These are phyloP conservation scores for Tyria jacobaeae DNA, from an alignment of 2,888 invertebrate species.

Conservation along the genomic window DNA sequence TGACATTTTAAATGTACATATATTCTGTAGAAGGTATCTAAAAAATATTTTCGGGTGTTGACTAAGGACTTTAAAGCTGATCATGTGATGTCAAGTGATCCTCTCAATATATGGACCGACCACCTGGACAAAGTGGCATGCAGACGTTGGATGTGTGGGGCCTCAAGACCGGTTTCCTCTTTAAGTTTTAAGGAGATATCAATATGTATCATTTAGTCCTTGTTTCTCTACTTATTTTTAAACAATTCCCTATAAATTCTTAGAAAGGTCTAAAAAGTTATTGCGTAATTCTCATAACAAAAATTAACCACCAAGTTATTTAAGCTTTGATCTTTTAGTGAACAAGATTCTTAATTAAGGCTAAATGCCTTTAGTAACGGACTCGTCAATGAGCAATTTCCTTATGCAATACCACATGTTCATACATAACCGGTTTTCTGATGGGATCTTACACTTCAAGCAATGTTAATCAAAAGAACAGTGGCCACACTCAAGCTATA, in stretches of 20 bases:
- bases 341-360: neutral
- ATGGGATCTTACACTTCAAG: conserved; percentile 14
- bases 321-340: neutral
- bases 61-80: neutral
- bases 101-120: neutral
- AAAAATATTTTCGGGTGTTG: neutral
- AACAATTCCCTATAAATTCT: neutral
- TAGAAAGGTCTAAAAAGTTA: neutral
- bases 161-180: neutral
- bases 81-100: neutral
- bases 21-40: neutral
- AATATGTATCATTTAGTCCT: neutral
- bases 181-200: neutral
- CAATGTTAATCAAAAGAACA: conserved; percentile 7
- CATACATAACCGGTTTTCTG: conserved; percentile 13
- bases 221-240: too few relatives aligned
- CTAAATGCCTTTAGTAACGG: conserved; percentile 7
- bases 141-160: neutral
- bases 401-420: neutral
- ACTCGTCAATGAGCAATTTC: conserved; percentile 6
- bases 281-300: neutral
- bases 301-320: neutral
- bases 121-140: neutral
- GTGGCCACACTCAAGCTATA: neutral
- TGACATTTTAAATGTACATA: conserved; percentile 27